phyloP scores from a whole-genome alignment of 2,888 invertebrate genomes.

The Nomada hirtipes region DNA sequence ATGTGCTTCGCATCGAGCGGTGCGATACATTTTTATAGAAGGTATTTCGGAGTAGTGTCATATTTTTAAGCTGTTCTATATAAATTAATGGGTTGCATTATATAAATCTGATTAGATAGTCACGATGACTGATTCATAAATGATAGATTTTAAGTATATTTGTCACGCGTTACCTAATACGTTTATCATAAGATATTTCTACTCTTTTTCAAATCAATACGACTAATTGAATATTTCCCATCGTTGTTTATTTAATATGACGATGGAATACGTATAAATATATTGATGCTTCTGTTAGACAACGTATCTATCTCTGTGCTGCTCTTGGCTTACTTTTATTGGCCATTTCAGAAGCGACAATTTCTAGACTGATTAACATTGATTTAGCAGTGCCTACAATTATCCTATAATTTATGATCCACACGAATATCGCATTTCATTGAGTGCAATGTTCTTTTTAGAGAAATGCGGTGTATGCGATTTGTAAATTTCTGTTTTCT shows the following conservation, averaged over 20 bases:
- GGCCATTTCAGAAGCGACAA: too few species aligned
- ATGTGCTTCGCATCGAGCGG: neutral
- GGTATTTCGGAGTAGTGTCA: neutral
- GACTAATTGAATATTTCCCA: neutral
- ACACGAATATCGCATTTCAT: too few species aligned
- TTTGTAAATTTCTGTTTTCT: too few species aligned
- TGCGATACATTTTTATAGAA: neutral
- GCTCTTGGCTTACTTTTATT: too few species aligned
- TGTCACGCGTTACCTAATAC: neutral
- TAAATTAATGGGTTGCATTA: neutral
- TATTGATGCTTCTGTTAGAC: too few species aligned
- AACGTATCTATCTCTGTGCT: too few species aligned
- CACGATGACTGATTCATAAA: neutral
- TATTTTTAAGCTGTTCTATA: neutral
- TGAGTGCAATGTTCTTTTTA: too few species aligned
- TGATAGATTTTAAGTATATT: slow-evolving; percentile 4
- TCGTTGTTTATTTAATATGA: neutral
- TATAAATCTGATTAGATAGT: neutral
- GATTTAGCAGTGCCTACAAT: too few species aligned
- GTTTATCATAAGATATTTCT: neutral
- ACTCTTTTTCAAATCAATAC: neutral
- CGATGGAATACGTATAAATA: too few species aligned
- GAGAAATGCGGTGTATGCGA: too few species aligned
- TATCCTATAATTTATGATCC: too few species aligned
- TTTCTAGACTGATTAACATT: too few species aligned